These are phyloP conservation scores for Eristalinus aeneus DNA, from an alignment of 2,888 invertebrate genomes.

Conservation along the genomic window DNA sequence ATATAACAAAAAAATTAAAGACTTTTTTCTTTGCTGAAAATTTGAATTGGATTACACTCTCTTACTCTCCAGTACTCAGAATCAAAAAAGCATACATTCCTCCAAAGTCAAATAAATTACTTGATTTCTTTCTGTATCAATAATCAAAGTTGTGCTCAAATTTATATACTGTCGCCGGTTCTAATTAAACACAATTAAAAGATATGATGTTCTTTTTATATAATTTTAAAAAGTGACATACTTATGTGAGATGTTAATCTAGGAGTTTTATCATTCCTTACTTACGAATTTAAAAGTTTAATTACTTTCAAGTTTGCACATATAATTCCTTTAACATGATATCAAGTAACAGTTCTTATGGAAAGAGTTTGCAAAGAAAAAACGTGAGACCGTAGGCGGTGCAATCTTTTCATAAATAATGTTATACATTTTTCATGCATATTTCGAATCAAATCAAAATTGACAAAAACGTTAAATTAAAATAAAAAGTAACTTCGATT, in stretches of 20 bases:
- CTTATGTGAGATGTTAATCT: neutral
- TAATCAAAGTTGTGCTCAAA: neutral
- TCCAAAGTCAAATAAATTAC: too few species aligned
- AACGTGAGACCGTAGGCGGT: neutral
- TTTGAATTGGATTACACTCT: too few species aligned
- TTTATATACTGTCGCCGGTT: neutral
- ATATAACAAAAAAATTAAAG: too few species aligned
- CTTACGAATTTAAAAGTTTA: conserved; percentile 25
- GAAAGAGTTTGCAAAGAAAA: neutral
- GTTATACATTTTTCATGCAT: too few species aligned
- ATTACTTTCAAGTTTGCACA: conserved; percentile 1
- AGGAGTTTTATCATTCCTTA: neutral
- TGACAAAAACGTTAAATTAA: too few species aligned
- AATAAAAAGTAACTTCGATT: too few species aligned
- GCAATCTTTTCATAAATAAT: neutral
- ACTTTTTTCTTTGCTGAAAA: too few species aligned
- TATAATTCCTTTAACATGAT: neutral
- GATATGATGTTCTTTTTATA: neutral
- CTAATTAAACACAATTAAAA: neutral
- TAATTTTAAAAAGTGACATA: neutral
- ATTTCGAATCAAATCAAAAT: too few species aligned
- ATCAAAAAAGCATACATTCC: too few species aligned
- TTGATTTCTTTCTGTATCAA: too few species aligned
- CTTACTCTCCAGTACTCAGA: too few species aligned
- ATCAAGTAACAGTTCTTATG: neutral